Conservation (phyloP, 2,888 invertebrate genomes). For the Netelia inedita region DNA sequence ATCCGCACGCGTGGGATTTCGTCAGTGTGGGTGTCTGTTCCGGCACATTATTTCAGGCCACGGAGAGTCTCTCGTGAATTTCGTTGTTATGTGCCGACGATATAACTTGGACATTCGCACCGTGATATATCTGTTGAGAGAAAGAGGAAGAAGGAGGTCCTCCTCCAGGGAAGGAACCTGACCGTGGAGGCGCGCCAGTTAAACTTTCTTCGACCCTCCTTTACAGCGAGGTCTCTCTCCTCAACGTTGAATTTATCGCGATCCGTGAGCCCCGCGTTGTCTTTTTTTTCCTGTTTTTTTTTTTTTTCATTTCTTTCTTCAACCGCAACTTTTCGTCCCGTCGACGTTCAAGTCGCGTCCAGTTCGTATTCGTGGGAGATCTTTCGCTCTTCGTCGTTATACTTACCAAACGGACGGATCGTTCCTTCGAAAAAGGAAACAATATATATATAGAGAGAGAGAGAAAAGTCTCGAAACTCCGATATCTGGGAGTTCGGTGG, state of each 20-base stretch:
- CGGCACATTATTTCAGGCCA: conserved; percentile 1
- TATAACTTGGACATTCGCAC: conserved; percentile 17
- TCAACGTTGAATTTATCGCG: conserved; percentile 39
- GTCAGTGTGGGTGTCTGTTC: conserved; percentile 44
- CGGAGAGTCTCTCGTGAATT: conserved; percentile 12
- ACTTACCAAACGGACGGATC: no score
- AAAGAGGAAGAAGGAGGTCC: background rate
- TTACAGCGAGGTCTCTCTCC: background rate
- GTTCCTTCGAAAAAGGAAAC: no score
- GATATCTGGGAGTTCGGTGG: no score
- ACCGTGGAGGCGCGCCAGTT: conserved; percentile 1
- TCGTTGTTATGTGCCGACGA: background rate
- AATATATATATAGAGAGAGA: no score
- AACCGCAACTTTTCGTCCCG: conserved; percentile 14
- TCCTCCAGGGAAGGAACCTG: background rate
- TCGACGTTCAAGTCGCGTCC: conserved; percentile 14
- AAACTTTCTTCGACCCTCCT: conserved; percentile 61
- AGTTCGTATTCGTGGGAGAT: conserved; percentile 6
- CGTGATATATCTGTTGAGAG: background rate
- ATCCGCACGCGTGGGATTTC: conserved; percentile 40
- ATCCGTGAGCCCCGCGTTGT: conserved; percentile 5
- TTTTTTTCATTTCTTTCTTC: background rate
- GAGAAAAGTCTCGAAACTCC: no score
- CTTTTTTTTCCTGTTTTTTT: conserved; percentile 4
- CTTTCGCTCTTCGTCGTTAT: background rate